Conservation (phyloP, 2,888 invertebrate species). For the Cinara cedri region DNA sequence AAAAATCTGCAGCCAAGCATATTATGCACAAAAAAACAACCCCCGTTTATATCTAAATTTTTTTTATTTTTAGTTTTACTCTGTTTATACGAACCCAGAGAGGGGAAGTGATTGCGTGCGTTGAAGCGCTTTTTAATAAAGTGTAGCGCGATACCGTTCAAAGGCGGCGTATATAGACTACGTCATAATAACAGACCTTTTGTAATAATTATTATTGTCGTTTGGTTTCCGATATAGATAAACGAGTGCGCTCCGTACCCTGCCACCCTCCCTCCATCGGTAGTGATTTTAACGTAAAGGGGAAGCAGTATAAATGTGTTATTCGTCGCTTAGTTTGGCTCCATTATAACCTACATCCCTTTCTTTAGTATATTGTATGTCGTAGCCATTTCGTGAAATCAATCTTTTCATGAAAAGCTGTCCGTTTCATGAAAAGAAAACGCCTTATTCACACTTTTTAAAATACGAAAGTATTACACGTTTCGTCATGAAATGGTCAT, state of each 20-base stretch:
- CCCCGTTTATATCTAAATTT: neutral
- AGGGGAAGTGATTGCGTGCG: constrained; percentile 33
- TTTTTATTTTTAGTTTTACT: neutral
- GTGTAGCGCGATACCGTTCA: constrained; percentile 21
- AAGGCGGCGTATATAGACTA: constrained; percentile 23
- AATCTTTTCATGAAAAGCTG: too few relatives aligned
- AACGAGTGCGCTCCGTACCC: neutral
- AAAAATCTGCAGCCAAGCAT: constrained; percentile 41
- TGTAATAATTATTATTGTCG: constrained; percentile 56
- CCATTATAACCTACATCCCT: constrained; percentile 20
- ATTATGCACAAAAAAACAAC: constrained; percentile 35
- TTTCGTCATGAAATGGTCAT: too few relatives aligned
- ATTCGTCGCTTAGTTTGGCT: constrained; percentile 40
- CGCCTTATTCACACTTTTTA: too few relatives aligned
- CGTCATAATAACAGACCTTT: constrained; percentile 33
- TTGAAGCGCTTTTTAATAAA: constrained; percentile 55
- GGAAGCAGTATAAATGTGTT: neutral
- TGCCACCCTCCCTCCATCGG: too few relatives aligned
- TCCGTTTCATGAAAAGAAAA: too few relatives aligned
- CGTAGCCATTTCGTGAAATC: too few relatives aligned
- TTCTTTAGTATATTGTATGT: too few relatives aligned
- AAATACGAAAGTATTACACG: too few relatives aligned
- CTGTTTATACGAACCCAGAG: constrained; percentile 37
- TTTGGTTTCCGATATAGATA: constrained; percentile 37
- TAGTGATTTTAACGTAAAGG: neutral